Conservation (phyloP, 1,140 invertebrate genomes). For the Trichomalopsis sarcophagae region DNA sequence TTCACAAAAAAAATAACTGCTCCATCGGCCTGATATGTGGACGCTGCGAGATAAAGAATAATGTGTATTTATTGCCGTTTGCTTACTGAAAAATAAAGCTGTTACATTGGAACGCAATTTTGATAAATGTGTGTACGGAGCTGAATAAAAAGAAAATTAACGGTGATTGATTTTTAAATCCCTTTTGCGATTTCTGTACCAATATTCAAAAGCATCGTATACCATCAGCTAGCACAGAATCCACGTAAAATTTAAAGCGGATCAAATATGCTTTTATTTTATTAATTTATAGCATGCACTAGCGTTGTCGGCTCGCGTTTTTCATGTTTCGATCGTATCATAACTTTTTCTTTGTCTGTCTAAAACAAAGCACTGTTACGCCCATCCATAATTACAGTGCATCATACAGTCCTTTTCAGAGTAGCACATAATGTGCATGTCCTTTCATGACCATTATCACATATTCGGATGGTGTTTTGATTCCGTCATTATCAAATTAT, state of each 20-base stretch:
- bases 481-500: neutral
- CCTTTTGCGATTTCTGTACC: neutral
- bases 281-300: too few species aligned
- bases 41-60: neutral
- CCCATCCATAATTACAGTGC: too few species aligned
- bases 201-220: neutral
- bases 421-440: too few species aligned
- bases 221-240: neutral
- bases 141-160: neutral
- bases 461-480: neutral
- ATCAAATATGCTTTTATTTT: too few species aligned
- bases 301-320: too few species aligned
- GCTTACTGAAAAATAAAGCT: constrained; percentile 4
- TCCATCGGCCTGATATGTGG: neutral
- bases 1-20: neutral
- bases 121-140: neutral
- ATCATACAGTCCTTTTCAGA: too few species aligned
- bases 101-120: neutral
- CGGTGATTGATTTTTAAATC: neutral
- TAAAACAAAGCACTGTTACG: too few species aligned
- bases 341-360: too few species aligned
- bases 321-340: too few species aligned
- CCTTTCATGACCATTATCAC: too few species aligned
- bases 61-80: neutral
- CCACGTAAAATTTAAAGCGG: neutral